Percentiles rank a stretch among this genome's conserved stretches.
These are phyloP conservation scores for Nothobranchius furzeri DNA, from an alignment of 2,113 vertebrate genomes.

Conservation along the genomic window DNA sequence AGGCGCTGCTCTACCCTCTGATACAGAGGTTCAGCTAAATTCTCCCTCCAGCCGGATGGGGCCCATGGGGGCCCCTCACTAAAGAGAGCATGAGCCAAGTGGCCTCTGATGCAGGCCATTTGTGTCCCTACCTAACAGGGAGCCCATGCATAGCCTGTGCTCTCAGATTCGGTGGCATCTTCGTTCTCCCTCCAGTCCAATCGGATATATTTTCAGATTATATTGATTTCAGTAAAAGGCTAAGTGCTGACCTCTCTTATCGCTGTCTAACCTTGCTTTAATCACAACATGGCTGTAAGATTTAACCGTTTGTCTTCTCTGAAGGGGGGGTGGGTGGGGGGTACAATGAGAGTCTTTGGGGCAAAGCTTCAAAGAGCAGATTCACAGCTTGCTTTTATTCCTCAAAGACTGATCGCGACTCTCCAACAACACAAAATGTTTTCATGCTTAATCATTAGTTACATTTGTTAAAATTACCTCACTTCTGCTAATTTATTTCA, in stretches of 20 bases:
- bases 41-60: conserved; percentile 60
- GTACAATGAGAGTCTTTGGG: conserved; percentile 71
- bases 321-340: conserved; percentile 27
- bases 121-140: conserved; percentile 70
- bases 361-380: conserved; percentile 76
- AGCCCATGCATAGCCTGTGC: conserved; percentile 73
- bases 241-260: conserved; percentile 26
- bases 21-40: conserved; percentile 81
- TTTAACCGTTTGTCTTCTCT: conserved; percentile 64
- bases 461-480: conserved; percentile 57
- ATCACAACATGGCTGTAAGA: conserved; percentile 39
- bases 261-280: conserved; percentile 12
- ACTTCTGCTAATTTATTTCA: conserved; percentile 60
- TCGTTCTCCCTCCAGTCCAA: conserved; percentile 42
- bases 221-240: conserved; percentile 26
- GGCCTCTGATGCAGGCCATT: conserved; percentile 62
- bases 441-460: conserved; percentile 74
- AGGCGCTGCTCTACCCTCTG: conserved; percentile 79
- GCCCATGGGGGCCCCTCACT: conserved; percentile 49
- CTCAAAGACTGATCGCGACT: conserved; percentile 56
- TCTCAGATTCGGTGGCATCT: conserved; percentile 52
- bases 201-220: conserved; percentile 17
- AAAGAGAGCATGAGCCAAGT: conserved; percentile 69
- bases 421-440: conserved; percentile 61
- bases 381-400: conserved; percentile 73